phyloP scores from a whole-genome alignment of 1,140 invertebrate species.

The Ceratoteleas bidentatus region DNA sequence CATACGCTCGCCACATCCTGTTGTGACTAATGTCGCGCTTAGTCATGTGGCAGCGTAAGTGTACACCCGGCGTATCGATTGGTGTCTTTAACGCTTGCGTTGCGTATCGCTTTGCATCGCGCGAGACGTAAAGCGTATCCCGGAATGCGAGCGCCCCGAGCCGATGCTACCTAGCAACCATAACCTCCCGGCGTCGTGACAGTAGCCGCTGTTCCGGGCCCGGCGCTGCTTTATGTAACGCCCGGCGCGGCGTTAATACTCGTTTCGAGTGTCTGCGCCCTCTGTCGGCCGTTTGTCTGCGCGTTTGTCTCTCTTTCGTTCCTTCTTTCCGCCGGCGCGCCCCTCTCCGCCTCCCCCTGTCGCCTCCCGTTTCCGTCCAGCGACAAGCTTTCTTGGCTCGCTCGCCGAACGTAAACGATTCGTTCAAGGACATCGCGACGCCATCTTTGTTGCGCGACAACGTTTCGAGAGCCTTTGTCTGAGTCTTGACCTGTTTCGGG shows the following conservation, averaged over 20 bases:
- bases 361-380: too few species aligned
- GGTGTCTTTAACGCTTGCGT: slow-evolving; percentile 59
- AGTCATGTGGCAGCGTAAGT: slow-evolving; percentile 50
- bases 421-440: slow-evolving; percentile 57
- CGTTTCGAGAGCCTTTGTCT: too few species aligned
- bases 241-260: slow-evolving; percentile 53
- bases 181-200: slow-evolving; percentile 53
- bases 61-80: slow-evolving; percentile 55
- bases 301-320: slow-evolving; percentile 38
- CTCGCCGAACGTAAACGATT: slow-evolving; percentile 56
- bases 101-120: slow-evolving; percentile 60
- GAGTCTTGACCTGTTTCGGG: too few species aligned
- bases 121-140: slow-evolving; percentile 45
- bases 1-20: too few species aligned
- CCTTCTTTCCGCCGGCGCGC: slow-evolving; percentile 8
- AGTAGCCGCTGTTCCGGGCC: slow-evolving; percentile 54
- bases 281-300: slow-evolving; percentile 11
- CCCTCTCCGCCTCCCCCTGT: slow-evolving; percentile 5
- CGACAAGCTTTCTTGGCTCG: slow-evolving; percentile 52
- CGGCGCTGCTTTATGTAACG: slow-evolving; percentile 61
- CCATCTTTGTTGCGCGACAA: slow-evolving; percentile 45
- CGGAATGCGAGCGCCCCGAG: slow-evolving; percentile 50
- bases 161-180: slow-evolving; percentile 62
- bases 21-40: slow-evolving; percentile 58
- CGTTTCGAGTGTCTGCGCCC: slow-evolving; percentile 52